Conservation (phyloP, 2,797 vertebrate genomes). For the Tachyglossus aculeatus region DNA sequence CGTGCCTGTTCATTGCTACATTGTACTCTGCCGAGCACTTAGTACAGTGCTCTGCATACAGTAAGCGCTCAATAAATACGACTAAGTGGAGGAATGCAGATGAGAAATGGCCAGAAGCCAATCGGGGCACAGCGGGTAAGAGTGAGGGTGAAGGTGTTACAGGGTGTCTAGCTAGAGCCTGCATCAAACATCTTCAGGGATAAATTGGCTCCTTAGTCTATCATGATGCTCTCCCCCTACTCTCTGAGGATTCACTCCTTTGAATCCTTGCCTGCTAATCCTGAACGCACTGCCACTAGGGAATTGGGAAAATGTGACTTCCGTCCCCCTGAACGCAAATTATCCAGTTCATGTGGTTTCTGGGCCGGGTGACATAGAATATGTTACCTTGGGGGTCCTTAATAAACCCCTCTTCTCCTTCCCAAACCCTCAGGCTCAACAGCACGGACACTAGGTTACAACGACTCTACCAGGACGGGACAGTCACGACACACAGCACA, state of each 20-base stretch:
- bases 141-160: conserved; percentile 48
- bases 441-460: conserved; percentile 1
- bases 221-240: no score
- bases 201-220: no score
- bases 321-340: neutral
- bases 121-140: conserved; percentile 46
- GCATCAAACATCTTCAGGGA: no score
- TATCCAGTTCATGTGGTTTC: neutral
- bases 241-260: no score
- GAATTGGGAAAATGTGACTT: neutral
- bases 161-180: no score
- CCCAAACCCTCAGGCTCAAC: conserved; percentile 5
- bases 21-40: no score
- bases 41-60: no score
- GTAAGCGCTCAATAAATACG: no score
- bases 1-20: no score
- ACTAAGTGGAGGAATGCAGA: no score
- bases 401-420: no score
- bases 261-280: no score
- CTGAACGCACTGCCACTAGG: neutral
- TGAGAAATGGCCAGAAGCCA: conserved; percentile 62
- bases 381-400: neutral
- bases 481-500: conserved; percentile 55
- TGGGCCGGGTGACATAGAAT: neutral
- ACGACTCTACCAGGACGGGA: conserved; percentile 26